Conservation (phyloP, 2,113 vertebrate species). For the Rhabdornis inornatus region DNA sequence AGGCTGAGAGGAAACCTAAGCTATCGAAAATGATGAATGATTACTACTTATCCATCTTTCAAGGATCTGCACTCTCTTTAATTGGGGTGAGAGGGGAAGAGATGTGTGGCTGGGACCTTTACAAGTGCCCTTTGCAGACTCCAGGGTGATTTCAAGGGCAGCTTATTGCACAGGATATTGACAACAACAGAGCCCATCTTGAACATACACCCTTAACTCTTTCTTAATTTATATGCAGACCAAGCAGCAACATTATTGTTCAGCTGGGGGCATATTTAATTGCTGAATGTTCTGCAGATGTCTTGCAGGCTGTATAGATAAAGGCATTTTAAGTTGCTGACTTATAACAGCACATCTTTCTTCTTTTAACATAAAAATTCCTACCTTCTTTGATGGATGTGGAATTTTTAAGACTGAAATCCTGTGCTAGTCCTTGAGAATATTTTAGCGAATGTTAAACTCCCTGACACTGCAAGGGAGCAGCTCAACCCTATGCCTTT, state of each 20-base stretch:
- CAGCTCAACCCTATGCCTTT: neutral
- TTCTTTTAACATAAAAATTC: constrained; percentile 52
- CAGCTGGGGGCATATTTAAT: constrained; percentile 72
- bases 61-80: neutral
- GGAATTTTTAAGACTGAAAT: constrained; percentile 17
- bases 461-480: neutral
- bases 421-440: neutral
- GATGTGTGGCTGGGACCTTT: neutral
- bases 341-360: constrained; percentile 43
- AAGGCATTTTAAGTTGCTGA: constrained; percentile 60
- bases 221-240: constrained; percentile 68
- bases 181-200: constrained; percentile 38
- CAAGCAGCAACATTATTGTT: constrained; percentile 63
- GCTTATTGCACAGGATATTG: neutral
- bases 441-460: neutral
- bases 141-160: neutral
- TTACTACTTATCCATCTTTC: neutral
- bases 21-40: neutral
- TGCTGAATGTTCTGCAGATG: constrained; percentile 69
- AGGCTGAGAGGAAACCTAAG: neutral
- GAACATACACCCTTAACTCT: constrained; percentile 37
- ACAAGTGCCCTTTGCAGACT: neutral
- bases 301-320: constrained; percentile 69
- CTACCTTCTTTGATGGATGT: constrained; percentile 28
- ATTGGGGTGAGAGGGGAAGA: neutral